phyloP scores from a whole-genome alignment of 2,797 vertebrate species.

The Catamblyrhynchus diadema region DNA sequence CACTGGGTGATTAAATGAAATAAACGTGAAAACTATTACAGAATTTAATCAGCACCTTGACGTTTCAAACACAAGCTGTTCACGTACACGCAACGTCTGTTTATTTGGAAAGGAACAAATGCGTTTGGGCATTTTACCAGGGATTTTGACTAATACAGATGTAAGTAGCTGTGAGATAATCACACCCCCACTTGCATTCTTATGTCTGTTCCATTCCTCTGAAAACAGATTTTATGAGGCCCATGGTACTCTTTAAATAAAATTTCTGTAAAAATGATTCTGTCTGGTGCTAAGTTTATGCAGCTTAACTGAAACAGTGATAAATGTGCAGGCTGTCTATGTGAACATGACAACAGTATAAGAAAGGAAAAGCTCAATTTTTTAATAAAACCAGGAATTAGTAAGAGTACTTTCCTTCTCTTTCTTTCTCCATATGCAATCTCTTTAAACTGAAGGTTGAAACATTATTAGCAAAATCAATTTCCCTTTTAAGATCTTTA shows the following conservation, averaged over 20 bases:
- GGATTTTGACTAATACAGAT: slow-evolving; percentile 16
- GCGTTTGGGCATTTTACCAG: background rate
- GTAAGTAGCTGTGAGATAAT: background rate
- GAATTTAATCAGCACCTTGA: slow-evolving; percentile 8
- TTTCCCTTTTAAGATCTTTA: background rate
- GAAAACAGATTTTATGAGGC: background rate
- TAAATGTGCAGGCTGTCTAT: background rate
- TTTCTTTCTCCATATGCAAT: background rate
- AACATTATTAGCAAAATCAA: background rate
- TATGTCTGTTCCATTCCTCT: background rate
- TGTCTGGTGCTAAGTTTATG: background rate
- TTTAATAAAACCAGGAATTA: background rate
- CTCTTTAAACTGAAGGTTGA: background rate
- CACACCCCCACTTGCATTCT: background rate
- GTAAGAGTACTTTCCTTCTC: background rate
- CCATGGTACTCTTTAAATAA: background rate
- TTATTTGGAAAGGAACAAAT: background rate
- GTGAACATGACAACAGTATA: background rate
- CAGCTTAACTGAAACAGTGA: background rate
- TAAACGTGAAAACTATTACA: background rate
- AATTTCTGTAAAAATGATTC: background rate
- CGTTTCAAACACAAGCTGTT: background rate
- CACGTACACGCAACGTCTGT: background rate
- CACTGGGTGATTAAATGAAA: background rate
- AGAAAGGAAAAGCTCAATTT: background rate